Evolutionary conservation across 1,140 invertebrate species (phyloP).

Genomic region (Bombus ignitus): DNA sequence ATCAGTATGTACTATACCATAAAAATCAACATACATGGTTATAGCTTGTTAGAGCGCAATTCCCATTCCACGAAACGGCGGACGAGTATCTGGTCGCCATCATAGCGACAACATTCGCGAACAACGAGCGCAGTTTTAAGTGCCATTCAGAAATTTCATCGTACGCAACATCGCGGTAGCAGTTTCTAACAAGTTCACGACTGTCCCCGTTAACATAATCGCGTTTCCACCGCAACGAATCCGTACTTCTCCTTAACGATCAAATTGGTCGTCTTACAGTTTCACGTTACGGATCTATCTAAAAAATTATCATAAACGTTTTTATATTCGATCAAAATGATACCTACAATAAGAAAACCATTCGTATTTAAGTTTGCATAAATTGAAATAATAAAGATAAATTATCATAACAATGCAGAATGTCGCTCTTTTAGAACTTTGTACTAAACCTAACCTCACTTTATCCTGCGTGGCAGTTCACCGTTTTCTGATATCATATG

Average conservation of each 20-base stretch:
- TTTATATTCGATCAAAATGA: background rate
- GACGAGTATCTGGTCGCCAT: slow-evolving; percentile 5
- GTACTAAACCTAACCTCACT: background rate
- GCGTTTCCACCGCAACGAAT: slow-evolving; percentile 17
- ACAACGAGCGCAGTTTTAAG: slow-evolving; percentile 32
- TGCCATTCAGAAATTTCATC: slow-evolving; percentile 37
- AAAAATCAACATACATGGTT: slow-evolving; percentile 15
- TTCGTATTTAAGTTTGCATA: background rate
- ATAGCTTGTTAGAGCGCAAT: slow-evolving; percentile 28
- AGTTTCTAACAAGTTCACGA: slow-evolving; percentile 45
- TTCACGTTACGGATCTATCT: background rate
- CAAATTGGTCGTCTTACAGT: background rate
- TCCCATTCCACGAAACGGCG: slow-evolving; percentile 6
- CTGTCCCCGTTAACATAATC: slow-evolving; percentile 37
- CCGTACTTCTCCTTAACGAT: background rate
- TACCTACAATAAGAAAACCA: background rate
- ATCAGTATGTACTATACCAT: background rate
- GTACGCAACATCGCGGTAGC: slow-evolving; percentile 22
- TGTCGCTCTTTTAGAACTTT: background rate
- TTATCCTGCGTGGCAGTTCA: too few species aligned
- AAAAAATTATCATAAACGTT: background rate
- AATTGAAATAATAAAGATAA: background rate
- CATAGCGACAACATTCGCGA: slow-evolving; percentile 17
- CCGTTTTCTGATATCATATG: too few species aligned
- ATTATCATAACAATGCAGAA: background rate